phyloP scores from a whole-genome alignment of 64 coral and sea anemone species.

The Montipora sp. region DNA sequence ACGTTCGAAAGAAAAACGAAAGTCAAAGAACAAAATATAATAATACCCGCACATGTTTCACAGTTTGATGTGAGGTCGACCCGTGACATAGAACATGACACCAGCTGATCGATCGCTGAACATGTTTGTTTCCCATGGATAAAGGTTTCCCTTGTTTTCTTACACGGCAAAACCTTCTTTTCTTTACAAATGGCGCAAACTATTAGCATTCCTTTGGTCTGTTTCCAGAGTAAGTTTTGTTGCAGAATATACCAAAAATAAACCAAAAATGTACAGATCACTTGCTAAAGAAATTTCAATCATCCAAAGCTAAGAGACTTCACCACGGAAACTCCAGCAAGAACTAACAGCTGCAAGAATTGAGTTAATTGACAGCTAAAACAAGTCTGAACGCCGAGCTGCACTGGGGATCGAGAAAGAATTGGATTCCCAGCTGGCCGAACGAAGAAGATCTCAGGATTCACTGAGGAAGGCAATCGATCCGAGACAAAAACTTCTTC shows the following conservation, averaged over 20 bases:
- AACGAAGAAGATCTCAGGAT: neutral
- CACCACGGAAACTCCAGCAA: slow-evolving; percentile 26
- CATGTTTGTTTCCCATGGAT: too few species aligned
- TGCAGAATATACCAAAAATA: neutral
- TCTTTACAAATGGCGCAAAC: too few species aligned
- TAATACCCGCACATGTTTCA: too few species aligned
- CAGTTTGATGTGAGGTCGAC: too few species aligned
- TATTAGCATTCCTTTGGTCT: too few species aligned
- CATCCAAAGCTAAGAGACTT: slow-evolving; percentile 22
- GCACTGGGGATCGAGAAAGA: slow-evolving; percentile 3
- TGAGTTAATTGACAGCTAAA: slow-evolving; percentile 26
- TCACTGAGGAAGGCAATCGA: slow-evolving; percentile 16
- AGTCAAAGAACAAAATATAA: too few species aligned
- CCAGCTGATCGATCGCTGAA: too few species aligned
- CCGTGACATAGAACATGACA: too few species aligned
- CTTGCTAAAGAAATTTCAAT: slow-evolving; percentile 16
- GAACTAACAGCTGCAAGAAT: slow-evolving; percentile 46
- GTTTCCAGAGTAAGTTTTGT: too few species aligned
- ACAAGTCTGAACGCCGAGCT: slow-evolving; percentile 11
- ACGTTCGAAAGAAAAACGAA: too few species aligned
- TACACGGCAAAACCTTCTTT: too few species aligned
- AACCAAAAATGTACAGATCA: slow-evolving; percentile 27
- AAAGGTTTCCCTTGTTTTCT: too few species aligned
- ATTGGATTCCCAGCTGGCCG: neutral
- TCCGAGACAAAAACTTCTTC: slow-evolving; percentile 12